These are phyloP conservation scores for Saccopteryx leptura DNA, from an alignment of 2,113 vertebrate genomes.

Conservation along the genomic window DNA sequence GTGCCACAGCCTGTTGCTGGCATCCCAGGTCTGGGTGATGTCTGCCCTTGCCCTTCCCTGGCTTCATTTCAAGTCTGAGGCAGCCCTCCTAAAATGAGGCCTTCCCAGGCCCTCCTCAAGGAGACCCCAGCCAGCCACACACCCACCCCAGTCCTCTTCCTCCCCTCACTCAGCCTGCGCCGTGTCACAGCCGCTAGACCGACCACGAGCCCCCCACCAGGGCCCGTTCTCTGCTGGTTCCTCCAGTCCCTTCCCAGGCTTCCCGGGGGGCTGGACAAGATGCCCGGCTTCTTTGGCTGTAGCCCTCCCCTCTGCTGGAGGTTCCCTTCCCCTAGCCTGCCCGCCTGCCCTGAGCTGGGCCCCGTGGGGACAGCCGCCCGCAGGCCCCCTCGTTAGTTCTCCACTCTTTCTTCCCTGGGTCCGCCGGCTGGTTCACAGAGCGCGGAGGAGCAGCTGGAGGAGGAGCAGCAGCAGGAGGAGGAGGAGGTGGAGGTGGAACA, in stretches of 20 bases:
- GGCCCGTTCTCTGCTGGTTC: not conserved
- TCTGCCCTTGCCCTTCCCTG: not conserved
- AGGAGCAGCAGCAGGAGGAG: conserved; percentile 86
- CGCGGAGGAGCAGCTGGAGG: conserved; percentile 87
- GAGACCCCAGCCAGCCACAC: not conserved
- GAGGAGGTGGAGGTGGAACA: conserved; percentile 87
- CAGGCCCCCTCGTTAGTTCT: conserved; percentile 79
- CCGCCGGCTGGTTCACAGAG: conserved; percentile 88
- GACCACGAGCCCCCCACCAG: fast-evolving
- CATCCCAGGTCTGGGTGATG: not conserved
- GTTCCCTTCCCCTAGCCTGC: conserved; percentile 92
- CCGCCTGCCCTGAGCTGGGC: conserved; percentile 89
- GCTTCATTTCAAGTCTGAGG: not conserved
- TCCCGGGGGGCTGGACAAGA: not conserved
- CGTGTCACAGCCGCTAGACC: not conserved
- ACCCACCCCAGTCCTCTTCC: fast-evolving
- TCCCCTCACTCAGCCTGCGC: not conserved
- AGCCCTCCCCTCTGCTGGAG: conserved; percentile 84
- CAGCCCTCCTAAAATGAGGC: not conserved
- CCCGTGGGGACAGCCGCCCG: conserved; percentile 39
- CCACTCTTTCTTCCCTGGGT: conserved; percentile 89
- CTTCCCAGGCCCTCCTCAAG: not conserved
- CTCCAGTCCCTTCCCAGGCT: not conserved
- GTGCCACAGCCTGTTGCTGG: not conserved
- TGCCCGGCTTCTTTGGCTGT: not conserved